Percentiles rank a stretch among this genome's conserved stretches.
Evolutionary conservation across 1,140 invertebrate species (phyloP).

Genomic region (Anoplophora glabripennis): DNA sequence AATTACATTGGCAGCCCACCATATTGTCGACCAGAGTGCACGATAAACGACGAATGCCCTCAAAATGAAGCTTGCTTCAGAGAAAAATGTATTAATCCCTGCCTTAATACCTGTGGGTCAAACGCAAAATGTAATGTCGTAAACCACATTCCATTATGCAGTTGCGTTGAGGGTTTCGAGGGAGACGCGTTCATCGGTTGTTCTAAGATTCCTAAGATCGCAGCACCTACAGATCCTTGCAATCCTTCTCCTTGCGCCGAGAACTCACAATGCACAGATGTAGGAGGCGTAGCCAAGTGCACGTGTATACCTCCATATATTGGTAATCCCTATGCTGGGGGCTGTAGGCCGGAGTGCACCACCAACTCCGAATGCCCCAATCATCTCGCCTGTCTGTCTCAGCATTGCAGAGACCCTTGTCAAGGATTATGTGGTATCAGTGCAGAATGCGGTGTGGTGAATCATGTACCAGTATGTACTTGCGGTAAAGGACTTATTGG

Average conservation of each 20-base stretch:
- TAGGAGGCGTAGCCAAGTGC: slow-evolving; percentile 67
- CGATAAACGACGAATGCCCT: slow-evolving; percentile 72
- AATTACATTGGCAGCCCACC: slow-evolving; percentile 73
- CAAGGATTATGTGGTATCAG: slow-evolving; percentile 77
- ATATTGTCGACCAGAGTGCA: slow-evolving; percentile 72
- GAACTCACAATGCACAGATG: slow-evolving; percentile 72
- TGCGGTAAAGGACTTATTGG: slow-evolving; percentile 73
- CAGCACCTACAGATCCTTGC: slow-evolving; percentile 60
- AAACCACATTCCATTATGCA: slow-evolving; percentile 78
- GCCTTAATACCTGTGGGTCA: slow-evolving; percentile 68
- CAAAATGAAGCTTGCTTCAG: slow-evolving; percentile 73
- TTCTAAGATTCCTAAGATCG: slow-evolving; percentile 51
- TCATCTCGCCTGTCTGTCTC: slow-evolving; percentile 76
- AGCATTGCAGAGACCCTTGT: slow-evolving; percentile 82
- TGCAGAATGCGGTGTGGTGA: slow-evolving; percentile 74
- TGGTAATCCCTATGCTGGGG: slow-evolving; percentile 74
- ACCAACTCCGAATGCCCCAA: slow-evolving; percentile 76
- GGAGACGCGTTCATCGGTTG: slow-evolving; percentile 82
- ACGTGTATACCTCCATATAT: slow-evolving; percentile 82
- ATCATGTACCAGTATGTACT: slow-evolving; percentile 77
- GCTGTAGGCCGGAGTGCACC: slow-evolving; percentile 77
- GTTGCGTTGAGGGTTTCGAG: slow-evolving; percentile 69
- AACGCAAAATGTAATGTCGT: slow-evolving; percentile 78
- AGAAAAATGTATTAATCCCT: slow-evolving; percentile 78
- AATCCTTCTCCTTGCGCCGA: slow-evolving; percentile 77